Base-by-base conservation (phyloP, 2,888 invertebrate species). In the Myopa testacea region DNA sequence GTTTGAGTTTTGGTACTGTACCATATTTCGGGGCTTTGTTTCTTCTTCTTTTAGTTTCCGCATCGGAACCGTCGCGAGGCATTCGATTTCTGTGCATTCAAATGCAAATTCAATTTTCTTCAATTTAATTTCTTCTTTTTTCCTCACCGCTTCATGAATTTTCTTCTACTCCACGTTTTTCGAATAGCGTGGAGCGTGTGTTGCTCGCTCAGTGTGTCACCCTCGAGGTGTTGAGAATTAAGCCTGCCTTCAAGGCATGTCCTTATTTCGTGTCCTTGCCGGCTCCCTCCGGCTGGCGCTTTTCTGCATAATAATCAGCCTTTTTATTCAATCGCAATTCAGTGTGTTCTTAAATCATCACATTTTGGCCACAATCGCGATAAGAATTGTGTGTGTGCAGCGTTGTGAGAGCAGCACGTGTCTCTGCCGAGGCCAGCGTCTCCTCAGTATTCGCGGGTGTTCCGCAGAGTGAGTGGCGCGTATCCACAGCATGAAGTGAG, bases 171-270 rank as follows among this genome's bases (percentile, higher is more conserved):
- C 26, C 1, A 26, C 26, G n/a, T 26, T 26, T 26, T 26, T 26
- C 26, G 26, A 26, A 26, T 12, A 14, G 50, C 14, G 50, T 1
- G 8, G 50, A 3, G 50, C 10, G 50, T 10, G 67, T 38, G 6
- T 16, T 67, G 6, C 38, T 26, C 16, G 14, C 55, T 4, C 37
- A 37, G 37, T 34, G 12, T 71, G 55, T 63, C 37, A 50, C 45
- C 73, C 73, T 63, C 45, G 63, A 73, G 73, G 73, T 73, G 73
- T 73, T 73, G 63, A 73, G 50, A 73, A 73, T 73, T 63, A 73
- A 73, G 55, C 63, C 63, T 34, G 34, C 50, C 58, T 16, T 34
- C 71, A 58, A 58, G 52, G 14, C 19, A 26, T 26, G n/a, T 38
- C 37, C 58, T n/a, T 38, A 37, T 71, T 50, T 14, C 52, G 62